Conservation (phyloP, 2,888 invertebrate genomes). For the Macroteleia sp. region DNA sequence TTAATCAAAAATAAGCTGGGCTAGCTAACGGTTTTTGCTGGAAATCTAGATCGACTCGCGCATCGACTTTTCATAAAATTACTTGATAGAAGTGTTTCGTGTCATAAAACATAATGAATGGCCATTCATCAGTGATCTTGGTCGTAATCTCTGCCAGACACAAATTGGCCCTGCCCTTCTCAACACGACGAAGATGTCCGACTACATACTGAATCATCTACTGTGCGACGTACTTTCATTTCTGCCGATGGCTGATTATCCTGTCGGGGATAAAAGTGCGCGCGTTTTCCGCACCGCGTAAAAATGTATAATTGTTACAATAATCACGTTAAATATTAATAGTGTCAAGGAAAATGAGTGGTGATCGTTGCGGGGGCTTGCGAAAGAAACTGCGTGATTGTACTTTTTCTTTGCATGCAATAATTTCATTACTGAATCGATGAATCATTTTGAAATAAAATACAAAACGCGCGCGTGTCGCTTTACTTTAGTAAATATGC, state of each 20-base stretch:
- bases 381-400: slow-evolving; percentile 65
- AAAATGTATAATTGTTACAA: slow-evolving; percentile 66
- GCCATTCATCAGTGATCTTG: too few species aligned
- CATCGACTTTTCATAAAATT: too few species aligned
- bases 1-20: too few species aligned
- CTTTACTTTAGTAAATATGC: slow-evolving; percentile 40
- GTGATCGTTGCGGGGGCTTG: slow-evolving; percentile 62
- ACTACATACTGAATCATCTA: slow-evolving; percentile 64
- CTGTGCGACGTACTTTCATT: slow-evolving; percentile 54
- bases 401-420: slow-evolving; percentile 63
- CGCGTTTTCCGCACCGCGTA: slow-evolving; percentile 28
- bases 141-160: too few species aligned
- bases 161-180: slow-evolving; percentile 58
- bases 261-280: slow-evolving; percentile 28
- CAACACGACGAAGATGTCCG: slow-evolving; percentile 58
- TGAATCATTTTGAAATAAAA: slow-evolving; percentile 60
- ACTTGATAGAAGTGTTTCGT: too few species aligned
- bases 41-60: too few species aligned
- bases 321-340: slow-evolving; percentile 65
- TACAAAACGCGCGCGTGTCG: slow-evolving; percentile 47
- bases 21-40: too few species aligned
- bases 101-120: too few species aligned
- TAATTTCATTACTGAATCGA: slow-evolving; percentile 62
- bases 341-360: slow-evolving; percentile 66
- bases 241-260: slow-evolving; percentile 35